A percentile compares a stretch with the other conserved stretches of the same genome.
phyloP scores from a whole-genome alignment of 2,888 invertebrate species.

The Odontomyia ornata region DNA sequence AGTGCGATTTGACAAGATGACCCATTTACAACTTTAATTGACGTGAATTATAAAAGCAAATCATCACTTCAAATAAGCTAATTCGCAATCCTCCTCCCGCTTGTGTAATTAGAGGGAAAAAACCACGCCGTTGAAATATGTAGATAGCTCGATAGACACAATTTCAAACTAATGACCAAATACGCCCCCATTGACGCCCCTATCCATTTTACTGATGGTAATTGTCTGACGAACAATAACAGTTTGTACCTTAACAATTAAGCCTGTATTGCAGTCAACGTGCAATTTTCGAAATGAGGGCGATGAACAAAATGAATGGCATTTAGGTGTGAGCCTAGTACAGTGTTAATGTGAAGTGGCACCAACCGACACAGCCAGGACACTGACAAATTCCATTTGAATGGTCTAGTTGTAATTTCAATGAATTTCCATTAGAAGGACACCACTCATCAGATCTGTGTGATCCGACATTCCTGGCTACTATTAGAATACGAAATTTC shows the following conservation, averaged over 20 bases:
- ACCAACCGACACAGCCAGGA: constrained; percentile 27
- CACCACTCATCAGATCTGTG: constrained; percentile 32
- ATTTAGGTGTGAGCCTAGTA: constrained; percentile 8
- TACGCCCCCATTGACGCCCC: constrained; percentile 9
- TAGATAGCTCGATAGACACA: constrained; percentile 5
- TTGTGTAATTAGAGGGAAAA: background rate
- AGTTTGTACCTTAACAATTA: constrained; percentile 39
- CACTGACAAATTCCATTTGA: constrained; percentile 49
- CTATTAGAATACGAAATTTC: too few species aligned
- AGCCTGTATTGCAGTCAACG: constrained; percentile 9
- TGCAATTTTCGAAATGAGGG: background rate
- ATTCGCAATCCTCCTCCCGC: too few species aligned
- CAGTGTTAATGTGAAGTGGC: background rate
- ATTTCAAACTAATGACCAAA: constrained; percentile 19
- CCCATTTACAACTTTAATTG: too few species aligned
- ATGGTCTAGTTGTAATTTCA: constrained; percentile 48
- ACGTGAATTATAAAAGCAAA: too few species aligned
- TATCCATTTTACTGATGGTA: background rate
- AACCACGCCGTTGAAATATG: background rate
- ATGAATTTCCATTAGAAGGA: constrained; percentile 48
- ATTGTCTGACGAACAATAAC: constrained; percentile 47
- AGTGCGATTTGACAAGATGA: too few species aligned
- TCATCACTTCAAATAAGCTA: too few species aligned
- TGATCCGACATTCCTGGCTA: background rate
- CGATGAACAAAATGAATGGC: background rate